A percentile compares a stretch with the other conserved stretches of the same genome.
Evolutionary conservation across 2,113 vertebrate genomes (phyloP).

Genomic region (Pluvialis apricaria): DNA sequence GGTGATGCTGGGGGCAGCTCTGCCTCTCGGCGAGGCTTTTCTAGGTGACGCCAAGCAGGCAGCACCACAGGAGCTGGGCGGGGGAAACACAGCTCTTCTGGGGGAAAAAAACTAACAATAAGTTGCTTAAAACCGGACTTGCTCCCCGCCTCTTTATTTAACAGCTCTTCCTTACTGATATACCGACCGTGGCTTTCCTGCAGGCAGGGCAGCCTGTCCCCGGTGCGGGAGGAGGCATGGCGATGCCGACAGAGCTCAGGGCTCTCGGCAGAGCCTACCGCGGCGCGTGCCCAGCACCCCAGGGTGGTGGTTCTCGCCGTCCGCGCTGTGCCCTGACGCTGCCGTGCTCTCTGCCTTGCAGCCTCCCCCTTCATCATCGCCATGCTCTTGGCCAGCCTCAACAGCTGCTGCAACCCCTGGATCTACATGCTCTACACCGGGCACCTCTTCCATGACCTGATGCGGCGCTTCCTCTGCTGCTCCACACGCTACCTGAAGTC

Average conservation of each 20-base stretch:
- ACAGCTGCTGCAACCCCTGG: conserved; percentile 97
- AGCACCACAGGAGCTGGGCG: accelerated
- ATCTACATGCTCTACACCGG: conserved; percentile 95
- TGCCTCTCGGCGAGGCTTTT: not conserved
- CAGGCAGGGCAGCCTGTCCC: not conserved
- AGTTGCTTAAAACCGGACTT: accelerated
- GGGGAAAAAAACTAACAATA: accelerated
- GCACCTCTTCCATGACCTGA: conserved; percentile 86
- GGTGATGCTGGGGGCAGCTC: not conserved
- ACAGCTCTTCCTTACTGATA: not conserved
- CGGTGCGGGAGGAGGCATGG: too few species aligned
- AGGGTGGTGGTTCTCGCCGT: accelerated
- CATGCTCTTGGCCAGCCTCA: conserved; percentile 92
- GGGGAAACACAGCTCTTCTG: not conserved
- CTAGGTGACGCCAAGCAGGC: accelerated
- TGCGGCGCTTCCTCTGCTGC: conserved; percentile 83
- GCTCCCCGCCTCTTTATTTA: not conserved
- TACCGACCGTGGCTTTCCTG: accelerated
- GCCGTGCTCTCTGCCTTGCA: conserved; percentile 19
- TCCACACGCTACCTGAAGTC: conserved; percentile 62
- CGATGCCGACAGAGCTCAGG: accelerated
- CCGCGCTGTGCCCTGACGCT: accelerated
- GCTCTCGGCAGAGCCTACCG: not conserved
- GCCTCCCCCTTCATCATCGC: conserved; percentile 88
- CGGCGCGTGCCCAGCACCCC: accelerated